Evolutionary conservation across 92 coral and sea anemone species (phyloP), one percentile per base, ranked within the genome.

Genomic region (Palythoa grandis): DNA sequence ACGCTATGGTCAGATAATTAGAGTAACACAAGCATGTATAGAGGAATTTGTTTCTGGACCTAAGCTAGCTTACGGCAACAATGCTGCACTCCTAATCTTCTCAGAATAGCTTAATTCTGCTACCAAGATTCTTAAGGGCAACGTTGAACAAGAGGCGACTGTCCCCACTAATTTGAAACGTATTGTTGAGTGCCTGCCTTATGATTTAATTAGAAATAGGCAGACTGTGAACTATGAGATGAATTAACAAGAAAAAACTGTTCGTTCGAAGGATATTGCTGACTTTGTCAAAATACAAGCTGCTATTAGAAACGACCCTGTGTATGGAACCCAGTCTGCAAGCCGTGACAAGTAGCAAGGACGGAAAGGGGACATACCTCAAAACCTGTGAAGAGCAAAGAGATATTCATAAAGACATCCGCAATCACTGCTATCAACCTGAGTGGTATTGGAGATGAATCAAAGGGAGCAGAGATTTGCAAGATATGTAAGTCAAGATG

Each of bases 261-360:
- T 90, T 23, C 85, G 84, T 2, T 67, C 89, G 57, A 68, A 75
- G 85, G 90, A 92, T 70, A 70, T 89, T 68, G 78, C 91, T 19
- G 82, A 70, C 60, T 89, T 89, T 84, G 89, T 92, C 14, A 86
- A 79, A 76, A 92, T 68, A 84, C 89, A 92, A 63, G 95, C 95
- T 60, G 39, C 76, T 39, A 77, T 92, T 40, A 83, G 91, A 56
- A 92, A 92, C 52, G 95, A 92, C 82, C n/a, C n/a, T n/a, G n/a
- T n/a, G n/a, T n/a, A n/a, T n/a, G n/a, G n/a, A n/a, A n/a, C n/a
- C n/a, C n/a, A n/a, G n/a, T n/a, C n/a, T n/a, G n/a, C n/a, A n/a
- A n/a, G n/a, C n/a, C n/a, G n/a, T n/a, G n/a, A n/a, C 89, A 87
- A 1, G 90, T 92, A 84, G 79, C 15, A 88, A 74, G 37, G 85